Conservation (phyloP, 2,797 vertebrate genomes). For the Iguana delicatissima region DNA sequence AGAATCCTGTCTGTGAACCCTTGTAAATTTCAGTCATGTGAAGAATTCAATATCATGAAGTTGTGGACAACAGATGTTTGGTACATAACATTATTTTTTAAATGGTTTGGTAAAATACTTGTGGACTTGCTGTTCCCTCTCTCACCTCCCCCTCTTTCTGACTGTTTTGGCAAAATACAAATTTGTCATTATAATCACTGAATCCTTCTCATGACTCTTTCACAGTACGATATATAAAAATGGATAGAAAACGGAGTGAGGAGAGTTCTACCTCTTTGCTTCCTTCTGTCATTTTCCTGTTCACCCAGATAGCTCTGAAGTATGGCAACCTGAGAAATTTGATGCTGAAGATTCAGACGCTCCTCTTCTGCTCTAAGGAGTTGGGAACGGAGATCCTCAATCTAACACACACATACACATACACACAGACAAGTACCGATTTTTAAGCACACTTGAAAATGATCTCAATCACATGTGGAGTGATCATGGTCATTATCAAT, state of each 20-base stretch:
- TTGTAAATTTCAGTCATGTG: neutral
- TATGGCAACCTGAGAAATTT: conserved; percentile 76
- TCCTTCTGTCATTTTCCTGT: conserved; percentile 76
- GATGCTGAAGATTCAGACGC: conserved; percentile 82
- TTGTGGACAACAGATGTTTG: neutral
- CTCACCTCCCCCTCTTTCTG: neutral
- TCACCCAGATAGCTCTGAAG: conserved; percentile 76
- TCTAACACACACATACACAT: conserved; percentile 76
- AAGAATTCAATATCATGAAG: neutral
- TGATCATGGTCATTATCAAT: neutral
- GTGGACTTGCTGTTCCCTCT: neutral
- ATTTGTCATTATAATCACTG: neutral
- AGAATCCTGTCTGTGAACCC: neutral
- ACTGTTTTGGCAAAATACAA: neutral
- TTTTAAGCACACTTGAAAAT: conserved; percentile 42
- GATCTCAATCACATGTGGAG: neutral
- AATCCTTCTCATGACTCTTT: neutral
- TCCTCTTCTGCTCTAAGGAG: conserved; percentile 86
- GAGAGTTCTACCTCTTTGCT: conserved; percentile 74
- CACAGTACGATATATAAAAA: neutral
- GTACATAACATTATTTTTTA: neutral
- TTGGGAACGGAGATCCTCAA: conserved; percentile 88
- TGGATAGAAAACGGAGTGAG: neutral
- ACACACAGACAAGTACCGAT: conserved; percentile 41
- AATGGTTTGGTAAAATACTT: neutral